Percentiles rank a stretch among this genome's conserved stretches.
Evolutionary conservation across 2,888 invertebrate species (phyloP).

Genomic region (Acrobasis consociella): DNA sequence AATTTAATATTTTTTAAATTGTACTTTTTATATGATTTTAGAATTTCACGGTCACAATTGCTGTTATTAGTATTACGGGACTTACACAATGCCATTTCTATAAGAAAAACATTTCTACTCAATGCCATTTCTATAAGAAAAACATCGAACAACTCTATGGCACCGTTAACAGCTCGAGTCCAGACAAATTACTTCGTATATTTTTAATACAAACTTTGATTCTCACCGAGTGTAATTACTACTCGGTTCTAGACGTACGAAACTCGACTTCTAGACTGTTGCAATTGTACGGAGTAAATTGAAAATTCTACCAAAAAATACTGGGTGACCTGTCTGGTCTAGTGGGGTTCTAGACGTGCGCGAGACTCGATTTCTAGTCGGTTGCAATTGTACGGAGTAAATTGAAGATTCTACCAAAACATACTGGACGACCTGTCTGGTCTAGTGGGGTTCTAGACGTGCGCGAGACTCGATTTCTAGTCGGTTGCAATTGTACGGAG

Average conservation of each 20-base stretch:
- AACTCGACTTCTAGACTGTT: neutral
- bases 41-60: too few species aligned
- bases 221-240: conserved; percentile 42
- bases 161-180: conserved; percentile 36
- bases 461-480: neutral
- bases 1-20: too few species aligned
- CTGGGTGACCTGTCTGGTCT: too few species aligned
- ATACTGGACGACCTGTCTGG: too few species aligned
- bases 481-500: neutral
- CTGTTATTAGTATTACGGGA: too few species aligned
- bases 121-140: neutral
- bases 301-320: neutral
- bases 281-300: neutral
- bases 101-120: too few species aligned
- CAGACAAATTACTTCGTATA: conserved; percentile 45
- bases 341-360: neutral
- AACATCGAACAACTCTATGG: conserved; percentile 28
- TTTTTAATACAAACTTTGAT: conserved; percentile 49
- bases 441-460: neutral
- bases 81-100: too few species aligned
- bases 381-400: neutral
- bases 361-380: neutral
- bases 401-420: neutral
- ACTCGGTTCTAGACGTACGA: neutral
- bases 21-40: too few species aligned